Base-by-base conservation (phyloP, 2,888 invertebrate genomes). In the Drosophila paramelanica region DNA sequence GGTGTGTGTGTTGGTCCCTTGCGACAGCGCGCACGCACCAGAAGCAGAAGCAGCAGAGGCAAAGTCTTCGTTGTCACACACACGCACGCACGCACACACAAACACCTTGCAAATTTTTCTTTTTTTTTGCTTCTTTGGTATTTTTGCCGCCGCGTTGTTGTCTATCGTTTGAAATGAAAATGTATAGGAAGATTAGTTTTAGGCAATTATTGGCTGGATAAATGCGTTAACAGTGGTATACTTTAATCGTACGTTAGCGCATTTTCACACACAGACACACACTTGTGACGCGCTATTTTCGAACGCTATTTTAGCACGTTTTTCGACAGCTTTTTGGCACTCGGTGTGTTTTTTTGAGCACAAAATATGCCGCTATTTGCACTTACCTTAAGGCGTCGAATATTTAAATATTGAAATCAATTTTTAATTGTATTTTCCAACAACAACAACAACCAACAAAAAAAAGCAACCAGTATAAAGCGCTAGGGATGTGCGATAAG, bases 1-100 rank as follows among this genome's bases (percentile, higher is more conserved):
- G 45, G 56, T 71, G 74, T 72, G 70, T 72, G 60, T 64, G 64
- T 81, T 80, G 65, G 83, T 81, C 73, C 84, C 77, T 77, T 84
- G 81, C 78, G 84, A 84, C 80, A 86, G 83, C 84, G 81, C 88
- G 81, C 85, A 81, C 81, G 88, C 88, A 81, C 88, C 81, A 81
- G 68, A 81, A 73, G 56, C 77, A 83, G 64, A 56, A 70, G 67
- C 33, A 46, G 57, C 50, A 73, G 61, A n/a, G 14, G 25, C 46
- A 27, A 75, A 82, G 62, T 68, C 69, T 68, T 74, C 74, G 68
- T 81, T 71, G 79, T 79, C 73, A 73, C 64, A 73, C 70, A 67
- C 45, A 56, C 66, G 25, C 45, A 61, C 67, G 27, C 65, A 50
- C 70, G 52, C 58, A 53, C 57, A 81, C 74, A 71, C 81, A 79